Conservation (phyloP, 2,113 vertebrate species). For the Muntiacus muntjak region DNA sequence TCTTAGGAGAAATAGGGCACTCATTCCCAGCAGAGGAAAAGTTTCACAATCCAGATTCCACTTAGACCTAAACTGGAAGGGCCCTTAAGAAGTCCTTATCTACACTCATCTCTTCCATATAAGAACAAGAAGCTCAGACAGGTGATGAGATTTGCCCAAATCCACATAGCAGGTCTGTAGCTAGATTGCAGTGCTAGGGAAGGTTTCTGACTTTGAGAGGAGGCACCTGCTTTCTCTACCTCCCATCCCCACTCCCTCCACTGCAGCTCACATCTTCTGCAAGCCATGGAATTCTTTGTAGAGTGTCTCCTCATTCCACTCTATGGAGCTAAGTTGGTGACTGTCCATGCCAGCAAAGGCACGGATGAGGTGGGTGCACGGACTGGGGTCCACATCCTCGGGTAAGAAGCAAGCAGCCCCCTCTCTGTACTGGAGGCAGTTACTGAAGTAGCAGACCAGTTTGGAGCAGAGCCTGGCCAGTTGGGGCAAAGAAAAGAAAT, state of each 20-base stretch:
- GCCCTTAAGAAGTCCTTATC: not conserved
- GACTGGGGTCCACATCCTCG: slow-evolving; percentile 76
- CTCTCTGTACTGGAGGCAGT: slow-evolving; percentile 11
- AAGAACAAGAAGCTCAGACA: not conserved
- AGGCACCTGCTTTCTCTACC: accelerated
- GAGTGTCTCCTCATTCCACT: slow-evolving; percentile 72
- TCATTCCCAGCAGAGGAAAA: not conserved
- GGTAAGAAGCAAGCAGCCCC: slow-evolving; percentile 75
- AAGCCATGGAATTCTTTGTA: slow-evolving; percentile 78
- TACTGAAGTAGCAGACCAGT: slow-evolving; percentile 81
- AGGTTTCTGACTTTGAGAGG: not conserved
- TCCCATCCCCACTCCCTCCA: not conserved
- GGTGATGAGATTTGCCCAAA: not conserved
- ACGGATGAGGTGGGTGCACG: slow-evolving; percentile 83
- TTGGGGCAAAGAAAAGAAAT: not conserved
- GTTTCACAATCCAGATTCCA: not conserved
- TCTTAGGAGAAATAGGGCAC: not conserved
- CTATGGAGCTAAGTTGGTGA: slow-evolving; percentile 69
- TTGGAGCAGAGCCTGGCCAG: slow-evolving; percentile 69
- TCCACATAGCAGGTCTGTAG: not conserved
- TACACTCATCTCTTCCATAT: not conserved
- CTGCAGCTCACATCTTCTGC: slow-evolving; percentile 74
- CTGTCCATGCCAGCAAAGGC: slow-evolving; percentile 78
- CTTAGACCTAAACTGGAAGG: not conserved
- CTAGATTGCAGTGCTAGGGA: no score